phyloP scores from a whole-genome alignment of 2,888 invertebrate species.

The Lysandra coridon region DNA sequence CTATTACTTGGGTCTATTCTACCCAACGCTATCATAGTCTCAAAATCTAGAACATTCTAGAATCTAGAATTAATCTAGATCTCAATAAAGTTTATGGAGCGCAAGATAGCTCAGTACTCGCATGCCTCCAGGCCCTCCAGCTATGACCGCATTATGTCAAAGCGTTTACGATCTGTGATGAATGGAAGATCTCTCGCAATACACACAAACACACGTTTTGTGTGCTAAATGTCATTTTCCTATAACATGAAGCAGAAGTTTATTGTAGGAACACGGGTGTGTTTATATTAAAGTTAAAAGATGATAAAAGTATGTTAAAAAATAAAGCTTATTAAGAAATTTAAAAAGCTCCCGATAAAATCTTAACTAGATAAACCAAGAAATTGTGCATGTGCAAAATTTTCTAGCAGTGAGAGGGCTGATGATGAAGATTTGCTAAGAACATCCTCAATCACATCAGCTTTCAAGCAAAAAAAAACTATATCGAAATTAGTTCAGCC shows the following conservation, averaged over 20 bases:
- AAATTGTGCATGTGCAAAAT: no score
- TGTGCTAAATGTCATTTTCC: neutral
- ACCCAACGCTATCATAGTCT: no score
- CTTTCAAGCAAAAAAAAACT: no score
- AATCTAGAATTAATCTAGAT: neutral
- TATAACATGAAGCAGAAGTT: neutral
- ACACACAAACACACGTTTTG: neutral
- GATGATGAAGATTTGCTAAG: no score
- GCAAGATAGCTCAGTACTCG: neutral
- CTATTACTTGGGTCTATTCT: no score
- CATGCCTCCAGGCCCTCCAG: slow-evolving; percentile 21
- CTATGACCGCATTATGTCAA: slow-evolving; percentile 38
- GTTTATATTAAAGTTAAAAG: neutral
- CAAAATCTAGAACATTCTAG: neutral
- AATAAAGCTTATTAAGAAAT: no score
- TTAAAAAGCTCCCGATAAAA: no score
- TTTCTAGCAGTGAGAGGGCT: no score
- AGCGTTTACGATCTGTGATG: slow-evolving; percentile 39
- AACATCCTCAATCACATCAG: no score
- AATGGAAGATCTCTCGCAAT: slow-evolving; percentile 37
- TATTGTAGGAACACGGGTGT: neutral
- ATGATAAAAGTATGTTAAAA: no score
- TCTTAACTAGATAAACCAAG: no score
- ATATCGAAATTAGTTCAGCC: no score
- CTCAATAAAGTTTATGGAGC: neutral